Conservation (phyloP, 2,888 invertebrate species). For the Diarsia mendica region DNA sequence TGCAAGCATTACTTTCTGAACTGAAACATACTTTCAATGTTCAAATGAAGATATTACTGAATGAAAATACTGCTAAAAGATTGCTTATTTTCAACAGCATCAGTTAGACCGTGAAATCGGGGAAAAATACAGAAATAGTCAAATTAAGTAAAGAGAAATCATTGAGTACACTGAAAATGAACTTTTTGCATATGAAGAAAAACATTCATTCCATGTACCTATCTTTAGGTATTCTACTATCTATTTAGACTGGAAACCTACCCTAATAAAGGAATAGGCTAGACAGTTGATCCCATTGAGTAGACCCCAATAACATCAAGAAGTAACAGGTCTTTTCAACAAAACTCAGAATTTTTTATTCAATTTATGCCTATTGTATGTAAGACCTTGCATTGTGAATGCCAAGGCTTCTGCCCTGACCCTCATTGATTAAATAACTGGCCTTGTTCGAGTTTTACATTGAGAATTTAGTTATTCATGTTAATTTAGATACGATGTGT, state of each 20-base stretch:
- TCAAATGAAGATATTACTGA: not conserved
- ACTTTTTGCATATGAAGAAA: not conserved
- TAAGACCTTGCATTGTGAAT: constrained; percentile 62
- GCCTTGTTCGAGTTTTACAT: constrained; percentile 39
- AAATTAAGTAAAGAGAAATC: not conserved
- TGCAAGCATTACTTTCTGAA: not conserved
- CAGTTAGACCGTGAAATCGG: not conserved
- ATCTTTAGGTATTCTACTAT: not conserved
- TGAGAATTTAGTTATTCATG: constrained; percentile 35
- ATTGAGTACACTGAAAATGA: not conserved
- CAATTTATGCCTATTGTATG: constrained; percentile 21
- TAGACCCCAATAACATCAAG: not conserved
- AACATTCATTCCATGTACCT: not conserved
- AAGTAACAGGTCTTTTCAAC: constrained; percentile 1
- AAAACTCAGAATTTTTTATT: not conserved
- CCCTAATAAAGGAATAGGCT: too few relatives aligned
- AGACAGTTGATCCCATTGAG: not conserved
- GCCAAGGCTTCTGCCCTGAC: constrained; percentile 53
- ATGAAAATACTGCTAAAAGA: not conserved
- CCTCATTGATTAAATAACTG: constrained; percentile 43
- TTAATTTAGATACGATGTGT: constrained; percentile 7
- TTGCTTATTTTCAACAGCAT: not conserved
- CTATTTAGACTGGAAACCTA: not conserved
- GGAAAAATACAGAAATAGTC: not conserved
- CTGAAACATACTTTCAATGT: not conserved